Conservation (phyloP, 2,888 invertebrate species). For the Mythimna ferrago region DNA sequence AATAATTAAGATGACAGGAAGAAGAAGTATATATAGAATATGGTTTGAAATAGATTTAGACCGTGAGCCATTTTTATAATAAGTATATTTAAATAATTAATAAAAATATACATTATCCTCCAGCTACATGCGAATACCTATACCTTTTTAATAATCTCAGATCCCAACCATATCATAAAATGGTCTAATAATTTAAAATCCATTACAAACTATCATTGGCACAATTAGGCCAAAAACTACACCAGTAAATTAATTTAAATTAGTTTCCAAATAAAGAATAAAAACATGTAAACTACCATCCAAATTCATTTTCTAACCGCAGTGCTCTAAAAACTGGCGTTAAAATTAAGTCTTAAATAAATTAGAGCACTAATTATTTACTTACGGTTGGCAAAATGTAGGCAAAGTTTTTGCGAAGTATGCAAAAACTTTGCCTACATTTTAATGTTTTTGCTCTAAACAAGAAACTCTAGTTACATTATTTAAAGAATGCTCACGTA, state of each 20-base stretch:
- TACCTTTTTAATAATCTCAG: too few relatives aligned
- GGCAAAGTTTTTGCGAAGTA: slow-evolving; percentile 4
- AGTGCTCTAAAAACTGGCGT: slow-evolving; percentile 23
- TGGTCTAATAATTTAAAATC: too few relatives aligned
- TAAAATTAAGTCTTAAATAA: slow-evolving; percentile 24
- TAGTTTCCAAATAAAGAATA: neutral
- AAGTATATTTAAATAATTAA: too few relatives aligned
- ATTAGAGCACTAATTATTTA: slow-evolving; percentile 48
- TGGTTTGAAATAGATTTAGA: too few relatives aligned
- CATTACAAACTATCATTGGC: neutral
- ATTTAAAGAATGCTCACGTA: slow-evolving; percentile 27
- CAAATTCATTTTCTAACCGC: slow-evolving; percentile 20
- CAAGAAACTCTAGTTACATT: slow-evolving; percentile 35
- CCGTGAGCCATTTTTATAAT: too few relatives aligned
- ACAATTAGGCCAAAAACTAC: neutral
- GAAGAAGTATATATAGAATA: too few relatives aligned
- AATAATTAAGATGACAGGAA: too few relatives aligned
- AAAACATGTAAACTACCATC: neutral
- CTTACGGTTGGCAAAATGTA: slow-evolving; percentile 13
- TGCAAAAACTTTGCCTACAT: slow-evolving; percentile 19
- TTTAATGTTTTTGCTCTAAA: slow-evolving; percentile 29
- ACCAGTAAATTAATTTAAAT: slow-evolving; percentile 12
- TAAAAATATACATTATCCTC: too few relatives aligned
- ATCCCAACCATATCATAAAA: too few relatives aligned
- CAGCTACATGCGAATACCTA: too few relatives aligned